Base-by-base conservation (phyloP, 2,888 invertebrate genomes). In the Caenorhabditis uteleia region DNA sequence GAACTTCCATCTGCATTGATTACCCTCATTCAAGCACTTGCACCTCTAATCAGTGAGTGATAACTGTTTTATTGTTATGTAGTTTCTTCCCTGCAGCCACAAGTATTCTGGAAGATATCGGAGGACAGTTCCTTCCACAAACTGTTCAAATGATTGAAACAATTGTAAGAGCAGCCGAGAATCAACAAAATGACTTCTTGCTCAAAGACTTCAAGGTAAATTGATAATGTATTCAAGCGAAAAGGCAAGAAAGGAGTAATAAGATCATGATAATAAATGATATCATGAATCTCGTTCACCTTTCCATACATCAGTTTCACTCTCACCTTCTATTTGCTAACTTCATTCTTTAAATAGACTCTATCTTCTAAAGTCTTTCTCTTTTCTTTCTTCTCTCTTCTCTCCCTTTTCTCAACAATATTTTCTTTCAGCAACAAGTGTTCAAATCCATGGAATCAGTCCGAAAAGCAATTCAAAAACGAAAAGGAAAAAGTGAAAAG, bases 1-100 rank as follows among this genome's bases (percentile, higher is more conserved):
- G 67, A 71, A 27, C 50, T 66, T 20, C 74, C 74, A 12, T 55
- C 57, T 31, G 58, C 70, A 16, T 51, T 74, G 10, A 48, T 74
- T 27, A 51, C 42, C n/a, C 49, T 74, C n/a, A 42, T 54, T 16
- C 39, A 48, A 43, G 67, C 60, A 3, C 29, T 70, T n/a, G 42
- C 67, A 5, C 70, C 70, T 0, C 33, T 70, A 7, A 49, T 68
- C 23, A 54, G 68, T 71, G 47, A 45, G 54, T 43, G 48, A 7
- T 21, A 2, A 16, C 18, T n/a, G 25, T 8, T 34, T 10, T 34
- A 10, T 34, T 14, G 20, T 20, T 12, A 40, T 43, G 36, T 43
- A n/a, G 12, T 26, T 16, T 5, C 4, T 21, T 46, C 27, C 40
- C 53, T 60, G 10, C 55, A 64, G 64, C 69, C 2, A 59, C 58